Evolutionary conservation across 2,113 vertebrate genomes (phyloP).

Genomic region (Nycticorax nycticorax): DNA sequence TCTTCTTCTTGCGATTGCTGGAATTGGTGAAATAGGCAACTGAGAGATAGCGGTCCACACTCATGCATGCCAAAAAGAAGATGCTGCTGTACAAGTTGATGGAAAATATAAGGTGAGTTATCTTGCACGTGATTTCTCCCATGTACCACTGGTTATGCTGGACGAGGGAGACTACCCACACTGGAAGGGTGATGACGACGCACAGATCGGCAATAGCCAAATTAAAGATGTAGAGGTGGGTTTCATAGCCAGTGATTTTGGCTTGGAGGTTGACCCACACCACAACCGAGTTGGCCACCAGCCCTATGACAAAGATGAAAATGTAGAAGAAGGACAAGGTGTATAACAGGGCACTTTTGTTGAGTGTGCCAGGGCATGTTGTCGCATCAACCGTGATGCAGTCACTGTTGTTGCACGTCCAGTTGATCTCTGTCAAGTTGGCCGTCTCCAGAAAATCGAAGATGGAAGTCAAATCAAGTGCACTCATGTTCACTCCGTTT

Average conservation of each 20-base stretch:
- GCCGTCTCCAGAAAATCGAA: slow-evolving; percentile 75
- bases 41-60: slow-evolving; percentile 90
- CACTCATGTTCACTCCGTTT: slow-evolving; percentile 58
- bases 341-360: slow-evolving; percentile 82
- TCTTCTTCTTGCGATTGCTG: slow-evolving; percentile 73
- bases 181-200: slow-evolving; percentile 86
- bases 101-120: slow-evolving; percentile 89
- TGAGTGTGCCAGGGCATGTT: slow-evolving; percentile 78
- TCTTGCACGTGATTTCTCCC: slow-evolving; percentile 85
- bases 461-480: slow-evolving; percentile 74
- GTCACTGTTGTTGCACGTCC: slow-evolving; percentile 75
- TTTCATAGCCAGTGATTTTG: slow-evolving; percentile 86
- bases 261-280: slow-evolving; percentile 93
- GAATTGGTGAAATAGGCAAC: slow-evolving; percentile 71
- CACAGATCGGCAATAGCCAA: slow-evolving; percentile 89
- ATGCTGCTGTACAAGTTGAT: slow-evolving; percentile 92
- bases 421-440: slow-evolving; percentile 85
- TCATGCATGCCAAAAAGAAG: slow-evolving; percentile 94
- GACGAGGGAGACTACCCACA: slow-evolving; percentile 87
- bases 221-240: slow-evolving; percentile 92
- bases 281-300: slow-evolving; percentile 89
- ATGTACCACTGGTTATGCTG: slow-evolving; percentile 90
- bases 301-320: slow-evolving; percentile 90
- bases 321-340: slow-evolving; percentile 88
- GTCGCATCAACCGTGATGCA: slow-evolving; percentile 79